A percentile compares a stretch with the other conserved stretches of the same genome.
Conservation (phyloP, 2,797 vertebrate genomes). For the Hylomyscus alleni region DNA sequence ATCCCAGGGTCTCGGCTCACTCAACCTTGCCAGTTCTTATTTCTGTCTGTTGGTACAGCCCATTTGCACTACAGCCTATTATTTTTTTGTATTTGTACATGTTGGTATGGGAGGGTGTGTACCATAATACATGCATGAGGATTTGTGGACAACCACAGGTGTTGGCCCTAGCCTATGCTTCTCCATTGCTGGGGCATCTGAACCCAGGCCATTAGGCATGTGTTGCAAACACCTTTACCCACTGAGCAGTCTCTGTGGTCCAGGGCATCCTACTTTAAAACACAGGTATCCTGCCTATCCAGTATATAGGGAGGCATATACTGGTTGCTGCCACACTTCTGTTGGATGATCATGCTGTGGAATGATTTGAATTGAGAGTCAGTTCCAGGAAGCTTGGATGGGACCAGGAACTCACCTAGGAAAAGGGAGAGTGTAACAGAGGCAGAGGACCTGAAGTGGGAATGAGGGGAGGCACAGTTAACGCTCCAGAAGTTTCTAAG, state of each 20-base stretch:
- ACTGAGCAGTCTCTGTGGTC: neutral
- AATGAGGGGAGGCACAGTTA: neutral
- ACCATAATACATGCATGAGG: neutral
- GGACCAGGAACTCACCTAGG: constrained; percentile 80
- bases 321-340: constrained; percentile 74
- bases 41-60: neutral
- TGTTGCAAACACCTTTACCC: neutral
- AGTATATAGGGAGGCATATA: constrained; percentile 76
- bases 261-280: neutral
- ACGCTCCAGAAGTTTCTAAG: constrained; percentile 71
- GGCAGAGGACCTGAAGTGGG: constrained; percentile 15
- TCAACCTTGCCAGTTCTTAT: neutral
- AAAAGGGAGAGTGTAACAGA: constrained; percentile 52
- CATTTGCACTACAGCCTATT: neutral
- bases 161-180: neutral
- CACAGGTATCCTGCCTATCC: constrained; percentile 57
- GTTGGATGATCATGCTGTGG: constrained; percentile 71
- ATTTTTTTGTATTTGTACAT: neutral
- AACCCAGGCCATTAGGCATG: neutral
- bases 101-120: neutral
- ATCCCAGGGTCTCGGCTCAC: neutral
- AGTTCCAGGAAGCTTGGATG: constrained; percentile 86
- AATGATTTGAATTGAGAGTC: constrained; percentile 87
- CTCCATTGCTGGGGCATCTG: neutral
- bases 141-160: neutral